Percentiles rank a stretch among this genome's conserved stretches.
These are phyloP conservation scores for Drosophila putrida DNA, from an alignment of 2,888 invertebrate species.

Conservation along the genomic window DNA sequence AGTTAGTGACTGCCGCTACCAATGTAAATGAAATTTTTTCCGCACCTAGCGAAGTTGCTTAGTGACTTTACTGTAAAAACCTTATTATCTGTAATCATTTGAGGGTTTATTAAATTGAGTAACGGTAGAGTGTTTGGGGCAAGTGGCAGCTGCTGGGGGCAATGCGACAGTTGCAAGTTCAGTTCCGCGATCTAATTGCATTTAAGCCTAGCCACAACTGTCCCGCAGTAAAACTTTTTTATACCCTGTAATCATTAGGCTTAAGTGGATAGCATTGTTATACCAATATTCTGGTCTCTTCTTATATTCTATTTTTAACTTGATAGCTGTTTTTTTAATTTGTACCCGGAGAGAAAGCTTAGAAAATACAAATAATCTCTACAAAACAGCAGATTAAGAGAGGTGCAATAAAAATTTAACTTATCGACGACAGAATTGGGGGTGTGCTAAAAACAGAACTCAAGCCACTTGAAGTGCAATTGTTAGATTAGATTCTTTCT, in stretches of 20 bases:
- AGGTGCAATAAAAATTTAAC: too few relatives aligned
- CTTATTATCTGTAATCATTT: conserved; percentile 40
- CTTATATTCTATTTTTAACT: too few relatives aligned
- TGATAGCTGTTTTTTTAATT: too few relatives aligned
- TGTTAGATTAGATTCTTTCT: conserved; percentile 55
- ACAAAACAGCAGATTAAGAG: too few relatives aligned
- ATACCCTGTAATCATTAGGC: conserved; percentile 24
- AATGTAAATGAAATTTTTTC: too few relatives aligned
- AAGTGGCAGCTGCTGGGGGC: neutral
- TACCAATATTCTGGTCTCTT: neutral
- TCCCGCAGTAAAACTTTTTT: conserved; percentile 1
- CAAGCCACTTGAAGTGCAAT: conserved; percentile 28
- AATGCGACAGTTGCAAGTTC: conserved; percentile 12
- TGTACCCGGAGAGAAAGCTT: too few relatives aligned
- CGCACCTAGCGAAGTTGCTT: too few relatives aligned
- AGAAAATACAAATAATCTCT: too few relatives aligned
- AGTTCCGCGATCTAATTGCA: conserved; percentile 38
- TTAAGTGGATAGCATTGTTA: neutral
- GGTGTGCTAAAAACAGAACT: conserved; percentile 10
- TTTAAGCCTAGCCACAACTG: neutral
- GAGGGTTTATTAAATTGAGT: conserved; percentile 4
- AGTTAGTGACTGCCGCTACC: too few relatives aligned
- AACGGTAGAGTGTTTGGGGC: neutral
- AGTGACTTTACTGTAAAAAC: too few relatives aligned
- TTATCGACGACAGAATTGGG: conserved; percentile 11